These are phyloP conservation scores for Tachina grossa DNA, from an alignment of 2,888 invertebrate genomes.

Conservation along the genomic window DNA sequence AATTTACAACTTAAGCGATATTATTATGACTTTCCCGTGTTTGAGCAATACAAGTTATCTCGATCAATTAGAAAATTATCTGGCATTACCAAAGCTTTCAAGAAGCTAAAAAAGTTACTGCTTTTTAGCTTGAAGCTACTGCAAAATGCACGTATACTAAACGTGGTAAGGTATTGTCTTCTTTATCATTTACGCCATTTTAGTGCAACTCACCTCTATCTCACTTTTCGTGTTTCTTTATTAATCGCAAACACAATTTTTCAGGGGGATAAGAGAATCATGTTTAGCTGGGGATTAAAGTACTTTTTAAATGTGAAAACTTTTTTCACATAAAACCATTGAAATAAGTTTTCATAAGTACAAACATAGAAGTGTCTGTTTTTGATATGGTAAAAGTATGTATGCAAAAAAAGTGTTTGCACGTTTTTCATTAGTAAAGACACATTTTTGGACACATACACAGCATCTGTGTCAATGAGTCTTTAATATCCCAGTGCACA, in stretches of 20 bases:
- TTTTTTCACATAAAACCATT: slow-evolving; percentile 12
- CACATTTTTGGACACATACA: too few relatives aligned
- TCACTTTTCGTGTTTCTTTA: not conserved
- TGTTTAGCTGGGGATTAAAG: slow-evolving; percentile 43
- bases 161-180: slow-evolving; percentile 8
- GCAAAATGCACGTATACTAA: not conserved
- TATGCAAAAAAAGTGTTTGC: not conserved
- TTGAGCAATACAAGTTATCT: slow-evolving; percentile 72
- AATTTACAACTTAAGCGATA: too few relatives aligned
- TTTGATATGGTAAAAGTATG: not conserved
- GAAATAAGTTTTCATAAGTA: not conserved
- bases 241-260: not conserved
- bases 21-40: slow-evolving; percentile 26
- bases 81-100: slow-evolving; percentile 72
- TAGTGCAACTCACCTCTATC: not conserved
- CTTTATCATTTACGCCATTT: not conserved
- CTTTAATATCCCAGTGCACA: not conserved
- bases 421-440: not conserved
- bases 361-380: not conserved
- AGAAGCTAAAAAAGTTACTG: slow-evolving; percentile 66
- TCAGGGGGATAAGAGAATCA: slow-evolving; percentile 12
- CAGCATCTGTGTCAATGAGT: not conserved
- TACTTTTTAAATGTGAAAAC: slow-evolving; percentile 53
- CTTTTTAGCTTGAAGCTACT: slow-evolving; percentile 4
- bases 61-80: slow-evolving; percentile 74